Percentiles rank a stretch among this genome's conserved stretches.
Conservation (phyloP, 2,797 vertebrate genomes). For the Luscinia megarhynchos region DNA sequence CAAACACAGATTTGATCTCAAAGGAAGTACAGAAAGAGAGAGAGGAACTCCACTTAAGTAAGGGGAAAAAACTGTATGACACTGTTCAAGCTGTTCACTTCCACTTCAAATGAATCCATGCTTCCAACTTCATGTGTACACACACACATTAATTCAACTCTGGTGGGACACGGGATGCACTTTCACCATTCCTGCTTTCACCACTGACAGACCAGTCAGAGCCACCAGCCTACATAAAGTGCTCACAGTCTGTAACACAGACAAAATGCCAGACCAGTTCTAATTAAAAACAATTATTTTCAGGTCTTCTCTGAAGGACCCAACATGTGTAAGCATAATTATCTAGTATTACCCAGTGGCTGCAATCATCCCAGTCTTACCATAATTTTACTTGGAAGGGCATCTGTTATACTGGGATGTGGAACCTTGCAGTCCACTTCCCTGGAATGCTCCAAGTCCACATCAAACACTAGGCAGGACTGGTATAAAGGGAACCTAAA, state of each 20-base stretch:
- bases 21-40: neutral
- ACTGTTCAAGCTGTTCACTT: neutral
- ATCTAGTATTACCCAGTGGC: neutral
- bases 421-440: conserved; percentile 7
- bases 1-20: neutral
- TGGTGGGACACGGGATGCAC: neutral
- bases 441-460: neutral
- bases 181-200: neutral
- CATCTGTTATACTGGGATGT: neutral
- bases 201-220: neutral
- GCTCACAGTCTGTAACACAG: neutral
- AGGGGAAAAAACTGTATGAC: accelerated
- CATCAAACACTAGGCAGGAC: conserved; percentile 17
- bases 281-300: conserved; percentile 41
- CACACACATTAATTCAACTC: neutral
- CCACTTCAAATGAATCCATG: neutral
- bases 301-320: neutral
- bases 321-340: neutral
- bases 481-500: neutral
- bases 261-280: neutral
- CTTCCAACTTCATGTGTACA: accelerated
- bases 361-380: neutral
- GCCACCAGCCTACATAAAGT: neutral
- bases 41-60: neutral
- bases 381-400: conserved; percentile 1